Conservation (phyloP, 64 coral and sea anemone species). For the Pachyseris speciosa region DNA sequence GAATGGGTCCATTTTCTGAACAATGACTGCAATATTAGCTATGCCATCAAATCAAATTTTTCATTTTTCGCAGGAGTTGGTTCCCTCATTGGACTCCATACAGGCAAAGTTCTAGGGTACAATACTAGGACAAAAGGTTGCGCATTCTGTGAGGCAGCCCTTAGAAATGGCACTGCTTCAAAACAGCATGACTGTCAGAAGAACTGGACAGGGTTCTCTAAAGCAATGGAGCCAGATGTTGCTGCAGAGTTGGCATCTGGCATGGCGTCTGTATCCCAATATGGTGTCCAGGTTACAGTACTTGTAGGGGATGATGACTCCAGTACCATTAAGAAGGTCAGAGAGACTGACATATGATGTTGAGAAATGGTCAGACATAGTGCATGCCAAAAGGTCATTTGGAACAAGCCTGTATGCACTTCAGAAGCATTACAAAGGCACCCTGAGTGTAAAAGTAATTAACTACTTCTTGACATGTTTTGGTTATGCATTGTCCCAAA, state of each 20-base stretch:
- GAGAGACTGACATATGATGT: conserved; percentile 35
- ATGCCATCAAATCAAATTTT: neutral
- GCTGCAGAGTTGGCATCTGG: conserved; percentile 22
- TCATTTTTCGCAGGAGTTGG: conserved; percentile 54
- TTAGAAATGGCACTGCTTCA: neutral
- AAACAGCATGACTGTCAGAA: conserved; percentile 52
- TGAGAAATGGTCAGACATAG: conserved; percentile 47
- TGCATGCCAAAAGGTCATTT: no score
- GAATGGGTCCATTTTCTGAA: no score
- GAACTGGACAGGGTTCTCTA: conserved; percentile 57
- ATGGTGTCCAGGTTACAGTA: neutral
- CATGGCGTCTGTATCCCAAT: neutral
- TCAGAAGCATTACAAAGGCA: no score
- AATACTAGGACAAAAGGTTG: conserved; percentile 55
- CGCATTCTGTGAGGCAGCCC: conserved; percentile 30
- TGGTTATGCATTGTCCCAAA: neutral
- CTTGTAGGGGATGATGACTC: conserved; percentile 67
- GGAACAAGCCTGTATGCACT: no score
- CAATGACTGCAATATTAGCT: no score
- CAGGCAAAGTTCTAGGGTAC: conserved; percentile 46
- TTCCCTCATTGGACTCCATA: conserved; percentile 24
- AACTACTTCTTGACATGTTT: neutral
- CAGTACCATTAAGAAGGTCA: conserved; percentile 39
- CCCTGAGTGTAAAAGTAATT: no score
- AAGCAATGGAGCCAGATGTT: conserved; percentile 60